Conservation (phyloP, 2,113 vertebrate species). For the Oncorhynchus mykiss region DNA sequence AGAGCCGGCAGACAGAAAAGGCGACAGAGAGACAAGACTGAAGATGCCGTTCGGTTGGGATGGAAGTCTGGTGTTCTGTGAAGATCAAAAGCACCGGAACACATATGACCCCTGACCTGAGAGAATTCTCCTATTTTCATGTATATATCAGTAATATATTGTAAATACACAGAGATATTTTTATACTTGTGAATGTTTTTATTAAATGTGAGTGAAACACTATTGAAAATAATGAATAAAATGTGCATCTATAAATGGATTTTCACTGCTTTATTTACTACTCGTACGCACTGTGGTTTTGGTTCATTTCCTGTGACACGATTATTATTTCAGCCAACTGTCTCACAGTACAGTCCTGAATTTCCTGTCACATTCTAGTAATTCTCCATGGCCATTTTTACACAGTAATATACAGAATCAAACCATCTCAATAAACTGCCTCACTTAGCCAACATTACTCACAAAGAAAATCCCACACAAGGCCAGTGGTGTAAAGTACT, state of each 20-base stretch:
- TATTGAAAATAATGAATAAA: conserved; percentile 58
- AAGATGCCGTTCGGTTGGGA: conserved; percentile 43
- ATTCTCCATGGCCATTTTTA: conserved; percentile 20
- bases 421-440: neutral
- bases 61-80: conserved; percentile 24
- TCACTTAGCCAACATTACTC: neutral
- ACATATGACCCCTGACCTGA: conserved; percentile 28
- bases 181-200: conserved; percentile 66
- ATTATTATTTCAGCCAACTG: too few relatives aligned
- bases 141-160: conserved; percentile 11
- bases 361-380: neutral
- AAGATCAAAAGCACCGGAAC: conserved; percentile 22
- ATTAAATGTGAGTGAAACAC: conserved; percentile 68
- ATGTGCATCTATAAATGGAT: conserved; percentile 17
- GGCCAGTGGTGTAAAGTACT: too few relatives aligned
- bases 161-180: conserved; percentile 64
- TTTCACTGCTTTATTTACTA: conserved; percentile 1
- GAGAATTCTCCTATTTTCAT: conserved; percentile 31
- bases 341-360: neutral
- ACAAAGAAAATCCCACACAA: neutral
- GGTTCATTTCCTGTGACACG: neutral
- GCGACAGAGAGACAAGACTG: conserved; percentile 24
- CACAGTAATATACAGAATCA: neutral
- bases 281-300: neutral
- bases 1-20: neutral